A percentile compares a stretch with the other conserved stretches of the same genome.
phyloP scores from a whole-genome alignment of 1,140 invertebrate genomes.

The Arion vulgaris region DNA sequence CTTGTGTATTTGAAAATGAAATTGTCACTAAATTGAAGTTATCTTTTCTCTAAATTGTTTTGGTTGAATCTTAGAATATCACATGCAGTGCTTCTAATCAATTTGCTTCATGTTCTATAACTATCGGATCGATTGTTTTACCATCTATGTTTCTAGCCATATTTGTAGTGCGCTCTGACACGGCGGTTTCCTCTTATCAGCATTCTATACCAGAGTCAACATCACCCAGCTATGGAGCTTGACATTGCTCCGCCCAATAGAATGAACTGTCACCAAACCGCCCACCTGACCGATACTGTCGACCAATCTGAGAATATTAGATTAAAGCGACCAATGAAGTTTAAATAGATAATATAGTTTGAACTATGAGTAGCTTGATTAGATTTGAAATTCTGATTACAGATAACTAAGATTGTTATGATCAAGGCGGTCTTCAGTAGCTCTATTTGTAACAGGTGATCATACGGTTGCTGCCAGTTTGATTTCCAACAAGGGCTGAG shows the following conservation, averaged over 20 bases:
- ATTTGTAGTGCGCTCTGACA: background rate
- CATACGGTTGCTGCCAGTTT: background rate
- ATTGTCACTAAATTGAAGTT: background rate
- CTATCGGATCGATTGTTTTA: background rate
- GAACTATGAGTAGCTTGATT: background rate
- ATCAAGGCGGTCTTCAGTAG: background rate
- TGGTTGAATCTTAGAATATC: background rate
- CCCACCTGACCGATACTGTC: background rate
- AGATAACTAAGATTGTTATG: background rate
- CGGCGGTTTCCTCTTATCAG: background rate
- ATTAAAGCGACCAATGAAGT: conserved; percentile 6
- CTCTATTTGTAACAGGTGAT: background rate
- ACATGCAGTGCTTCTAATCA: background rate
- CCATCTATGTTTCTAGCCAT: background rate
- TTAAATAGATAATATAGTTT: background rate
- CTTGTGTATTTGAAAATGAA: background rate
- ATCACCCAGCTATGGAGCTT: background rate
- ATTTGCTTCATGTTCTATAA: background rate
- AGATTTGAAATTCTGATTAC: background rate
- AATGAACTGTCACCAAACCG: background rate
- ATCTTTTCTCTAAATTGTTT: background rate
- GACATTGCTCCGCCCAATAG: background rate
- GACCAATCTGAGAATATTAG: background rate
- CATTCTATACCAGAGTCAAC: background rate
- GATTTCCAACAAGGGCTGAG: background rate